phyloP scores from a whole-genome alignment of 2,888 invertebrate genomes.

The Epinotia ramella region DNA sequence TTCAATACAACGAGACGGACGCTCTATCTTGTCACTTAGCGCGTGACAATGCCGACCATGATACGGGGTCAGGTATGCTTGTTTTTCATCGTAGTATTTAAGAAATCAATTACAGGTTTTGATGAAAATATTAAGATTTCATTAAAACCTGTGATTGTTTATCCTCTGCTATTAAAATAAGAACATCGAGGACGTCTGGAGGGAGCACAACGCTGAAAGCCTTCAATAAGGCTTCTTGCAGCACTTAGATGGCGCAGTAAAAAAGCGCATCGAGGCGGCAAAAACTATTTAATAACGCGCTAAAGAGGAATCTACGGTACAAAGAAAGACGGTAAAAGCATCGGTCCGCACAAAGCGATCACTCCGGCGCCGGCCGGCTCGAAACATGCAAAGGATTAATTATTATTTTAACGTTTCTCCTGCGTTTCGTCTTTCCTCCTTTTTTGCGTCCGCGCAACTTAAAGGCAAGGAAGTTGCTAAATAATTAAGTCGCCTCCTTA shows the following conservation, averaged over 20 bases:
- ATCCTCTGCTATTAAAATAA: constrained; percentile 26
- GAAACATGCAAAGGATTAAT: constrained; percentile 78
- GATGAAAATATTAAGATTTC: too few relatives aligned
- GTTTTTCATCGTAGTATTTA: too few relatives aligned
- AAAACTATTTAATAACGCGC: constrained; percentile 82
- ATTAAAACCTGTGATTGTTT: constrained; percentile 13
- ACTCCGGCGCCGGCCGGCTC: constrained; percentile 52
- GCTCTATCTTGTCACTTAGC: too few relatives aligned
- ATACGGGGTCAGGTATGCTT: too few relatives aligned
- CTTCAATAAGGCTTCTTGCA: constrained; percentile 57
- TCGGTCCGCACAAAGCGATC: constrained; percentile 73
- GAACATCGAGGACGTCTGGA: constrained; percentile 35
- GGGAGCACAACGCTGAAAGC: constrained; percentile 47
- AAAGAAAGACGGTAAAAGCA: constrained; percentile 74
- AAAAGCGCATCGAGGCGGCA: constrained; percentile 74
- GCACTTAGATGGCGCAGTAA: constrained; percentile 61
- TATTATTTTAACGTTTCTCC: constrained; percentile 83
- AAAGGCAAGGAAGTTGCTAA: constrained; percentile 83
- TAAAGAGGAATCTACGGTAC: constrained; percentile 66
- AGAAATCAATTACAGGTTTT: background rate
- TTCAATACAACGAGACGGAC: too few relatives aligned
- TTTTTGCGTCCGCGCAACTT: constrained; percentile 76
- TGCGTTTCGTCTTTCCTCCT: constrained; percentile 63
- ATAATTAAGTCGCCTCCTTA: constrained; percentile 81
- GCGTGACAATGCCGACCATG: too few relatives aligned